phyloP scores from a whole-genome alignment of 2,113 vertebrate species.

The Turnix velox region DNA sequence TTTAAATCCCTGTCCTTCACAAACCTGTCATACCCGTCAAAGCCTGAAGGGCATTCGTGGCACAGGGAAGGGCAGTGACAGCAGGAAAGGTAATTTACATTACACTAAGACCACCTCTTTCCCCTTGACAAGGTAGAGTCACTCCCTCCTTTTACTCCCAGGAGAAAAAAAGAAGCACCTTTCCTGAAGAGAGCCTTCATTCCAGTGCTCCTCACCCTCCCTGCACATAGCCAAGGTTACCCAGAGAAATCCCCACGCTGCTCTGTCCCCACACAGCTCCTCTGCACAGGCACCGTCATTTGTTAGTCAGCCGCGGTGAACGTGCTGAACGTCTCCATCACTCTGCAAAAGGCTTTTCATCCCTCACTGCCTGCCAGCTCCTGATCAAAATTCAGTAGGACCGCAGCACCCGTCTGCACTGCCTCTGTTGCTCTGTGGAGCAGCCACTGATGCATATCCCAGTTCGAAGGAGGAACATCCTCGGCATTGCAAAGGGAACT shows the following conservation, averaged over 20 bases:
- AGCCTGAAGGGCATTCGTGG: background rate
- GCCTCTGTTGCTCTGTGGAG: background rate
- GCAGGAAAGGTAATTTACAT: background rate
- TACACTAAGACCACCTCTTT: background rate
- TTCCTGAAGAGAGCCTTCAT: background rate
- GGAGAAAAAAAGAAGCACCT: background rate
- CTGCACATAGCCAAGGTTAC: background rate
- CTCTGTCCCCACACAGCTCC: rapidly evolving
- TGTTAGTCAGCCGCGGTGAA: background rate
- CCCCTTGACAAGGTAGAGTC: background rate
- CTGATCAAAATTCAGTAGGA: constrained; percentile 21
- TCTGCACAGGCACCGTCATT: background rate
- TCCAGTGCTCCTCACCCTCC: rapidly evolving
- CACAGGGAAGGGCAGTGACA: background rate
- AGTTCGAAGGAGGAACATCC: background rate
- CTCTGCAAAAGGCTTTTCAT: background rate
- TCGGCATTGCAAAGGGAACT: background rate
- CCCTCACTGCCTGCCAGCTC: background rate
- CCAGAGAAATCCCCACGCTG: background rate
- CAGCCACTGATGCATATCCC: background rate
- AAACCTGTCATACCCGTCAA: background rate
- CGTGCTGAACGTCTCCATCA: background rate
- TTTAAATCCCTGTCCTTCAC: background rate
- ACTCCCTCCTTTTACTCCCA: background rate
- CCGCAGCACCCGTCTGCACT: background rate